Conservation (phyloP, 2,797 vertebrate species). For the Silurus aristotelis region DNA sequence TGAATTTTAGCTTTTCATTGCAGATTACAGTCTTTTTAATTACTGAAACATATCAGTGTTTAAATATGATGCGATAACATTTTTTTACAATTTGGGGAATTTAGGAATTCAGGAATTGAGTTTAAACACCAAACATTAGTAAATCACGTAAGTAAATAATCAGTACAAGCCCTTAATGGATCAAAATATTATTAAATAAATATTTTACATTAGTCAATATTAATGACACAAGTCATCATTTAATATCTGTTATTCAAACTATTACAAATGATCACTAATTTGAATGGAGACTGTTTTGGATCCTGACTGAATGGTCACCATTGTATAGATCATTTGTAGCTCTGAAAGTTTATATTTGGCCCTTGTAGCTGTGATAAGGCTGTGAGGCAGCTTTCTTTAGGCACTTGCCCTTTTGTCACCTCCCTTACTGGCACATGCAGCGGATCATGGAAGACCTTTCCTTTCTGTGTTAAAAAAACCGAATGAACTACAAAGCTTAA, state of each 20-base stretch:
- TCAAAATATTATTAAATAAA: background rate
- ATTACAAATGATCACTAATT: background rate
- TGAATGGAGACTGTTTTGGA: constrained; percentile 1
- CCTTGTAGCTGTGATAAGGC: constrained; percentile 55
- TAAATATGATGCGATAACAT: constrained; percentile 1
- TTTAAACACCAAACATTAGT: background rate
- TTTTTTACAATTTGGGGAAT: background rate
- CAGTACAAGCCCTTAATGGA: too few species aligned
- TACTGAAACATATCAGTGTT: constrained; percentile 13
- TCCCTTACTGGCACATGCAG: constrained; percentile 48
- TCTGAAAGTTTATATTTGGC: constrained; percentile 45
- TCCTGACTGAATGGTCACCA: constrained; percentile 13
- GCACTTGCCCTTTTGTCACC: constrained; percentile 61
- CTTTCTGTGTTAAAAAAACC: constrained; percentile 33
- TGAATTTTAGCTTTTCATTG: constrained; percentile 30
- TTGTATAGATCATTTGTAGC: constrained; percentile 38
- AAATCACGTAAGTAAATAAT: background rate
- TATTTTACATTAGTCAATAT: background rate
- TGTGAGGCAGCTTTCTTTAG: constrained; percentile 32
- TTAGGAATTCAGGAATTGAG: too few species aligned
- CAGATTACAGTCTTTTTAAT: constrained; percentile 61
- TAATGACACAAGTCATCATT: background rate
- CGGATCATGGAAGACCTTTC: constrained; percentile 34
- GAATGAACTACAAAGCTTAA: constrained; percentile 7
- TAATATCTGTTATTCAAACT: background rate